Evolutionary conservation across 1,140 invertebrate species (phyloP), one percentile per base, ranked within the genome.

Genomic region (Brachionus rubens): DNA sequence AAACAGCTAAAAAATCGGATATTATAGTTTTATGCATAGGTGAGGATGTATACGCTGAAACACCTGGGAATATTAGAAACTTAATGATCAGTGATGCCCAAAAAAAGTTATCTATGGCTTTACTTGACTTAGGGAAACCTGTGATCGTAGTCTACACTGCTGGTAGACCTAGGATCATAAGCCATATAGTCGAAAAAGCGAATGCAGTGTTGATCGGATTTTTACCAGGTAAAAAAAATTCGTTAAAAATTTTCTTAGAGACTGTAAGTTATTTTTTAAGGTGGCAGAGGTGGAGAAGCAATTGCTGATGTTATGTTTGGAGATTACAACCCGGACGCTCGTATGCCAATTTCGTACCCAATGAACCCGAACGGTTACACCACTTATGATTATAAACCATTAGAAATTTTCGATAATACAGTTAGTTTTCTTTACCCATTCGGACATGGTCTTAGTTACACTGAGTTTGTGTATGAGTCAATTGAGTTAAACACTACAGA

Each of bases 181-280:
- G n/a, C 6, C 10, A 24, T 26, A 67, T 67, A 16, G 62, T 28
- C 16, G 3, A 26, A 26, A 28, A 7, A 47, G 43, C 62, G 3
- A 12, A 26, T 28, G 62, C 62, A 26, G 28, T 67, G 24, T 3
- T 67, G 1, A 67, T 67, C 12, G 40, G 40, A 14, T 67, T 46
- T 26, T 67, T 67, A 43, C 62, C 62, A 46, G 62, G 62, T 24
- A 19, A 47, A n/a, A n/a, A n/a, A n/a, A n/a, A n/a, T n/a, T n/a
- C n/a, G n/a, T n/a, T n/a, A n/a, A n/a, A n/a, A n/a, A n/a, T n/a
- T n/a, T n/a, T n/a, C n/a, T n/a, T n/a, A n/a, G n/a, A n/a, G n/a
- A n/a, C n/a, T n/a, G n/a, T n/a, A n/a, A n/a, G n/a, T n/a, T n/a
- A n/a, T n/a, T n/a, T n/a, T n/a, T n/a, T n/a, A n/a, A n/a, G n/a